Conservation (phyloP, 1,140 invertebrate genomes). For the Centruroides sculpturatus region DNA sequence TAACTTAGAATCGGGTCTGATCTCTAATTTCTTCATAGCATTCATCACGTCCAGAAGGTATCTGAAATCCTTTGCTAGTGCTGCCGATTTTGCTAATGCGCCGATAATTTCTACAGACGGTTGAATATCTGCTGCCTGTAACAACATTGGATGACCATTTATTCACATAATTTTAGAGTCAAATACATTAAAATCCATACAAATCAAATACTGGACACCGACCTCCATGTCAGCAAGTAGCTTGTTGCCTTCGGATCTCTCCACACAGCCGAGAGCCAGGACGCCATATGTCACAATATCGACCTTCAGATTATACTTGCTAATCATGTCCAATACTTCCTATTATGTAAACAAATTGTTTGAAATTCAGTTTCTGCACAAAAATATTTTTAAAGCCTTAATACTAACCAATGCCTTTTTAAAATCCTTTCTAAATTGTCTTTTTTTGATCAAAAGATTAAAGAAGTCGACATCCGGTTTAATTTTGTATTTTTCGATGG, state of each 20-base stretch:
- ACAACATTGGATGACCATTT: too few species aligned
- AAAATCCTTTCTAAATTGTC: conserved; percentile 48
- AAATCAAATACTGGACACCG: conserved; percentile 17
- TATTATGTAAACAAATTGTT: conserved; percentile 22
- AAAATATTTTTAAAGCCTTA: conserved; percentile 12
- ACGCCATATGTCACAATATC: conserved; percentile 73
- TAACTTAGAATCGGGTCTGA: too few species aligned
- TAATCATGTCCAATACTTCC: conserved; percentile 47
- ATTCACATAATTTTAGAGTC: too few species aligned
- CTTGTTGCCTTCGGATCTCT: conserved; percentile 37
- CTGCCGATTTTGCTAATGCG: too few species aligned
- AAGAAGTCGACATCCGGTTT: conserved; percentile 62
- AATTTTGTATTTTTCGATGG: conserved; percentile 41
- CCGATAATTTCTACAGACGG: too few species aligned
- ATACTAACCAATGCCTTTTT: conserved; percentile 44
- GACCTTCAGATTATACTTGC: conserved; percentile 39
- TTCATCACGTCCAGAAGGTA: too few species aligned
- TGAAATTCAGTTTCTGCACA: conserved; percentile 7
- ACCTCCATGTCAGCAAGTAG: conserved; percentile 53
- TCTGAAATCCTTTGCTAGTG: too few species aligned
- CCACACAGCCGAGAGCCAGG: conserved; percentile 58
- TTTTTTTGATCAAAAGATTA: conserved; percentile 70
- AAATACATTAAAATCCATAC: too few species aligned
- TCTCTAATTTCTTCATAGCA: too few species aligned
- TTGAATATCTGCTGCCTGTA: too few species aligned